Conservation (phyloP, 2,797 vertebrate genomes). For the Carcharodon carcharias region DNA sequence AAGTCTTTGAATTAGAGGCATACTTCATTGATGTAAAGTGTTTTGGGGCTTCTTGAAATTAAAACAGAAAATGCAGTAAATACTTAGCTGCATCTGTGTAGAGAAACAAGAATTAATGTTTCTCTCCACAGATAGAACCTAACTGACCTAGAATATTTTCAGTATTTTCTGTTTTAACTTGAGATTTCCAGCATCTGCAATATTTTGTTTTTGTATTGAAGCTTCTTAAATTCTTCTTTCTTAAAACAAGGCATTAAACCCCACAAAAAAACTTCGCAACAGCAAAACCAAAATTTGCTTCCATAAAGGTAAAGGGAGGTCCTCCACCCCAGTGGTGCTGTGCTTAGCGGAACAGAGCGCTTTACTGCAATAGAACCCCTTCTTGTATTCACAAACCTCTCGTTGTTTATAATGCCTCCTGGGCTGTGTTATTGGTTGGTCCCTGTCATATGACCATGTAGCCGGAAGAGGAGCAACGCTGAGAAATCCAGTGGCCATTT, state of each 20-base stretch:
- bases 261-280: not conserved
- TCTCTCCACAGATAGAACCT: no score
- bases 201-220: not conserved
- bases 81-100: no score
- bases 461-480: conserved; percentile 10
- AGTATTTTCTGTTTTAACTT: not conserved
- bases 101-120: no score
- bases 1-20: no score
- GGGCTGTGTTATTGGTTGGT: not conserved
- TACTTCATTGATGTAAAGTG: no score
- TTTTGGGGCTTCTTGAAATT: no score
- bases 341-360: not conserved
- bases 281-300: not conserved
- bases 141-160: no score
- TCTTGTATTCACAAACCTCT: not conserved
- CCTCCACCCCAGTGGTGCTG: not conserved
- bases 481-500: not conserved
- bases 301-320: not conserved
- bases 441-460: not conserved
- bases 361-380: fast-evolving
- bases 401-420: not conserved
- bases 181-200: no score
- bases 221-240: not conserved
- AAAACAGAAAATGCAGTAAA: no score
- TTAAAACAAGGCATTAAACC: not conserved